phyloP scores from a whole-genome alignment of 2,113 vertebrate species.

The Microtus oregoni region DNA sequence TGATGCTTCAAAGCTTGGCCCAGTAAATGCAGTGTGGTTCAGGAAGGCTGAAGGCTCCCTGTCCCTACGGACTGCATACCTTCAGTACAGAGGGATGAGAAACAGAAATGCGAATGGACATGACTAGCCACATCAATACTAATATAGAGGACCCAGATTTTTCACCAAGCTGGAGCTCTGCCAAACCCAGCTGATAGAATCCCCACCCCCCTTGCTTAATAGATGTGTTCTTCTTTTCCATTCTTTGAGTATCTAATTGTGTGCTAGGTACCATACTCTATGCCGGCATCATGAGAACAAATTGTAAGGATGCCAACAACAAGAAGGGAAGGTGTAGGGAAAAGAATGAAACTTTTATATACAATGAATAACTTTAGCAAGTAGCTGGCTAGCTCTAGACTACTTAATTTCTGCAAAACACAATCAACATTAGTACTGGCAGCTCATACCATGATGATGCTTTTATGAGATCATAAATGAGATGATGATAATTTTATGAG shows the following conservation, averaged over 20 bases:
- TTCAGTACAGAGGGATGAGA: background rate
- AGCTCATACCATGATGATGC: background rate
- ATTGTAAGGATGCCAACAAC: background rate
- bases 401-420: background rate
- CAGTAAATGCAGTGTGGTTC: background rate
- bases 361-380: background rate
- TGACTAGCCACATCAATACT: fast-evolving
- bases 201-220: background rate
- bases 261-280: background rate
- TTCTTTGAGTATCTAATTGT: background rate
- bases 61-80: fast-evolving
- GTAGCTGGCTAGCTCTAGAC: background rate
- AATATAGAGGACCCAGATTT: too few relatives aligned
- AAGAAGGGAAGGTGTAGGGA: background rate
- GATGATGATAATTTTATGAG: background rate
- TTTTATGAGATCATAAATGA: background rate
- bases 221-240: background rate
- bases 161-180: background rate
- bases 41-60: background rate
- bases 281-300: background rate
- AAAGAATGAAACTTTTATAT: background rate
- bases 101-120: background rate
- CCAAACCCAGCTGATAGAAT: background rate
- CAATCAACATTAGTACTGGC: background rate
- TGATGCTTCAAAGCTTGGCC: background rate